Base-by-base conservation (phyloP, 2,888 invertebrate genomes). In the Drosophila hamatofila region DNA sequence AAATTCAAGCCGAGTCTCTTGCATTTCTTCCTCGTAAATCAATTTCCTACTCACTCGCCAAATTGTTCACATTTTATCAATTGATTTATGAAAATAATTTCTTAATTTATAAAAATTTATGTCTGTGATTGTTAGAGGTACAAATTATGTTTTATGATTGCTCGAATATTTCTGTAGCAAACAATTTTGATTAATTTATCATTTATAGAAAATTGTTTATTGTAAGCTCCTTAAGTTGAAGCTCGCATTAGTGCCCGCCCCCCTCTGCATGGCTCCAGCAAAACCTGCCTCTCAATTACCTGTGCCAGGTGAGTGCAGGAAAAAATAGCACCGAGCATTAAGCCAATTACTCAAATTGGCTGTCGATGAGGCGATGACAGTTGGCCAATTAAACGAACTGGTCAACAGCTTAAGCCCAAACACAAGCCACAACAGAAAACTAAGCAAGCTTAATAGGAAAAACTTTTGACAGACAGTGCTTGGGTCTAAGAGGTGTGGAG, bases 331-430 rank as follows among this genome's bases (percentile, higher is more conserved):
- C 30, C 12, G 14, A 41, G 48, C 51, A 63, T 75, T 82, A 72
- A 82, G 25, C 46, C 68, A 72, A 85, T 82, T 52, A 79, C 56
- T 44, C 16, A 58, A 78, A 78, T 65, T 75, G 75, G 23, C 59
- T 75, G 79, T 37, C 69, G 80, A 64, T 67, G 63, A 69, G 59
- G 52, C 58, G 68, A 55, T 56, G 59, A 70, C 75, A 52, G 59
- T 42, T 49, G 72, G 56, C 39, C 51, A 70, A 55, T 27, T 69
- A 51, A 51, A 33, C 35, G n/a, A 42, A 66, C 51, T 66, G 64
- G 66, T 4, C 64, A 65, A 35, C 49, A 35, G 23, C 51, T 51
- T 51, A 11, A 35, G 41, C 27, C 65, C 23, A 23, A 21, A 16
- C 16, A n/a, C 52, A 59, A 52, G 37, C 39, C 30, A 41, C 30